These are phyloP conservation scores for Lepus europaeus DNA, from an alignment of 2,113 vertebrate genomes.

Conservation along the genomic window DNA sequence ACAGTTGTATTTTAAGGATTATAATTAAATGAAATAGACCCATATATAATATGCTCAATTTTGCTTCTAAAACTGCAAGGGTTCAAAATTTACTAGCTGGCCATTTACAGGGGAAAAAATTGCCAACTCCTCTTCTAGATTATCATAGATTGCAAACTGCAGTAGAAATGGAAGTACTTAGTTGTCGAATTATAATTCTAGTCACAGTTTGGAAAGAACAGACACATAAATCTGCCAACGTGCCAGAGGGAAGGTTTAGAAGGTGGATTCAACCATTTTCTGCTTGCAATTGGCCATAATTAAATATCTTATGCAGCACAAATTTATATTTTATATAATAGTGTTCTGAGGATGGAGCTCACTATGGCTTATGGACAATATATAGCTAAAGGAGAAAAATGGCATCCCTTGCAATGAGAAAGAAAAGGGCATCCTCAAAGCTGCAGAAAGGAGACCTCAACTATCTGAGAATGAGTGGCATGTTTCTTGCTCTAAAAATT, in stretches of 20 bases:
- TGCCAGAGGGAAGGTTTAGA: neutral
- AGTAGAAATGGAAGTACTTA: neutral
- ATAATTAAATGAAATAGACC: slow-evolving; percentile 8
- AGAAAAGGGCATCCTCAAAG: slow-evolving; percentile 57
- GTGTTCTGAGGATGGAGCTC: slow-evolving; percentile 56
- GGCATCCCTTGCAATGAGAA: neutral
- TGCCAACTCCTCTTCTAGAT: neutral
- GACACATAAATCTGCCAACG: slow-evolving; percentile 44
- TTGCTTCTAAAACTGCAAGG: slow-evolving; percentile 22
- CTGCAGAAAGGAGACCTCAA: neutral
- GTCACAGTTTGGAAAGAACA: slow-evolving; percentile 51
- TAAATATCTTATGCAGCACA: slow-evolving; percentile 66
- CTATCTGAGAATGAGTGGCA: slow-evolving; percentile 64
- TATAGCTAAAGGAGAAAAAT: slow-evolving; percentile 20
- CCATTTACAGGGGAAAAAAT: neutral
- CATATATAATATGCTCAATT: neutral
- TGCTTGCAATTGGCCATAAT: slow-evolving; percentile 40
- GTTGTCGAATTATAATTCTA: slow-evolving; percentile 53
- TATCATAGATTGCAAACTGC: slow-evolving; percentile 38
- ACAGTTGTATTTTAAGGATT: neutral
- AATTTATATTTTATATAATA: slow-evolving; percentile 59
- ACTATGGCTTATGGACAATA: neutral
- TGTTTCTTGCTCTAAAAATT: slow-evolving; percentile 74
- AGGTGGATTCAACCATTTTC: slow-evolving; percentile 54
- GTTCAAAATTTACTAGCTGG: neutral